Conservation (phyloP, 2,888 invertebrate genomes). For the Nemotelus pantherinus region DNA sequence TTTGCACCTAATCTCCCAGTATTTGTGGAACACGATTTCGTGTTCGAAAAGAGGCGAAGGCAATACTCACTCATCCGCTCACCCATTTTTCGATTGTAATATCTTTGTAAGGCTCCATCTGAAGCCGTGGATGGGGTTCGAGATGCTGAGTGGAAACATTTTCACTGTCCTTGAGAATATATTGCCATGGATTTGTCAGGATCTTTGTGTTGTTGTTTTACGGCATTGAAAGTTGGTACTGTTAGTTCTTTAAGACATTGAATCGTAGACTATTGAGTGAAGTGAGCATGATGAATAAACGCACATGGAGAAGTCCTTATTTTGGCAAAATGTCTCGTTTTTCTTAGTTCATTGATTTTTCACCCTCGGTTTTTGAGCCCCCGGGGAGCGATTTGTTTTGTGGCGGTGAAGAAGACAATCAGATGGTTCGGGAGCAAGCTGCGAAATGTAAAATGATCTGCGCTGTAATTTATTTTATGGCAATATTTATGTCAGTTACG, state of each 20-base stretch:
- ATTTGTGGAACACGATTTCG: conserved; percentile 45
- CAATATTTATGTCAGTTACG: conserved; percentile 43
- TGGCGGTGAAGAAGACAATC: conserved; percentile 2
- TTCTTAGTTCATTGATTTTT: conserved; percentile 41
- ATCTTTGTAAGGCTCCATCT: conserved; percentile 37
- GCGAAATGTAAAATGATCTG: conserved; percentile 22
- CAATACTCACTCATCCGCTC: not conserved
- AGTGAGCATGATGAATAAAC: conserved; percentile 4
- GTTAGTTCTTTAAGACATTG: not conserved
- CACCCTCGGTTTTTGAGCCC: conserved; percentile 23
- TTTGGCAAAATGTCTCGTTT: conserved; percentile 9
- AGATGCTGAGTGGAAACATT: conserved; percentile 32
- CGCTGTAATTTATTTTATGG: conserved; percentile 39
- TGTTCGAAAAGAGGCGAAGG: conserved; percentile 13
- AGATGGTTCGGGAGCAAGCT: not conserved
- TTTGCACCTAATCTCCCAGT: conserved; percentile 43
- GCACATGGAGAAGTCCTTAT: too few relatives aligned
- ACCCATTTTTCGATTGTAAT: conserved; percentile 4
- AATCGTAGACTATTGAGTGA: not conserved
- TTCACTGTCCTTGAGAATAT: conserved; percentile 36
- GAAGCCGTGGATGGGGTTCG: conserved; percentile 10
- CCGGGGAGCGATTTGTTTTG: conserved; percentile 40
- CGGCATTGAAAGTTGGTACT: conserved; percentile 7
- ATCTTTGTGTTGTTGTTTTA: conserved; percentile 34
- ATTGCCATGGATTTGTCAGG: conserved; percentile 37